A percentile compares a stretch with the other conserved stretches of the same genome.
Evolutionary conservation across 2,113 vertebrate species (phyloP).

Genomic region (Crotalus helleri): DNA sequence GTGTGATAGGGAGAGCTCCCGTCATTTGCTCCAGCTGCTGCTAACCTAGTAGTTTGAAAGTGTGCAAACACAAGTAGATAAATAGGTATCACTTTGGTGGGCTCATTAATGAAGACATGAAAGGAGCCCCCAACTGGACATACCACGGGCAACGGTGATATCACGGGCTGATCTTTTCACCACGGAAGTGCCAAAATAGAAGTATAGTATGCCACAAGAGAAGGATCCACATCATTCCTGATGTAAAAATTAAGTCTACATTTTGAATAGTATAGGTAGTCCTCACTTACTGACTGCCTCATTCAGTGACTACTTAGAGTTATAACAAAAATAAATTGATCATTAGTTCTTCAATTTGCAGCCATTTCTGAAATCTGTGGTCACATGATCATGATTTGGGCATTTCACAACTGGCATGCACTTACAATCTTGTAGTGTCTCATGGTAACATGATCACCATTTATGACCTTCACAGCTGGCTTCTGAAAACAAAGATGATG

Average conservation of each 20-base stretch:
- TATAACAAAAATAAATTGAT: background rate
- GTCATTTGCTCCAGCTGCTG: background rate
- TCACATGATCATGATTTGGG: background rate
- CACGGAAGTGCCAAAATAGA: background rate
- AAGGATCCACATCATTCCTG: background rate
- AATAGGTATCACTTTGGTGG: background rate
- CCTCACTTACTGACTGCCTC: background rate
- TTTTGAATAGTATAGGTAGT: background rate
- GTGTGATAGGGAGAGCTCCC: background rate
- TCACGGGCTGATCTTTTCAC: background rate
- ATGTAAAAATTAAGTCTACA: background rate
- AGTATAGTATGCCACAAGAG: background rate
- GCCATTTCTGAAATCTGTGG: background rate
- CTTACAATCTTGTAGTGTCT: background rate
- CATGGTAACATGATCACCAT: background rate
- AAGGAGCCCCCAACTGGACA: background rate
- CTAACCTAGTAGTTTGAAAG: background rate
- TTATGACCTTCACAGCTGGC: background rate
- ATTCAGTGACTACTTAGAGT: background rate
- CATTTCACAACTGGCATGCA: background rate
- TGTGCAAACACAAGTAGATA: background rate
- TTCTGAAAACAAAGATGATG: background rate
- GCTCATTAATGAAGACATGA: background rate
- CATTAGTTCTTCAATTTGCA: background rate
- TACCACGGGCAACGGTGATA: background rate